Conservation (phyloP, 2,797 vertebrate species). For the Parauchenoglanis ngamensis region DNA sequence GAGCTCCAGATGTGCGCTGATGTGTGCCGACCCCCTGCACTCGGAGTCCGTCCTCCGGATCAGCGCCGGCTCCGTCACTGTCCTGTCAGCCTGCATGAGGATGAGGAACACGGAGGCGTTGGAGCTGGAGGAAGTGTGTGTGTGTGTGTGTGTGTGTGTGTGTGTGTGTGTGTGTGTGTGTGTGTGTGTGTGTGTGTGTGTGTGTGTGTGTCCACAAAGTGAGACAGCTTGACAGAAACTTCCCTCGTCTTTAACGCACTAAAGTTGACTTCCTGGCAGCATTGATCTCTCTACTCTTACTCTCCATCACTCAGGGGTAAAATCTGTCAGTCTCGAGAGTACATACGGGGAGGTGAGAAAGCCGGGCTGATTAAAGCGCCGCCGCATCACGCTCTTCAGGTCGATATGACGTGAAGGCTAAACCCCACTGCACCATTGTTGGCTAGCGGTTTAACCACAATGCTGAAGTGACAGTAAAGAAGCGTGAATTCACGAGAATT, state of each 20-base stretch:
- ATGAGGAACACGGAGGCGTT: not conserved
- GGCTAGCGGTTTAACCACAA: too few species aligned
- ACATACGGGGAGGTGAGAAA: not conserved
- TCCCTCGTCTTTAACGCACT: not conserved
- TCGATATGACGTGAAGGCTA: too few species aligned
- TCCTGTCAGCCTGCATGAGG: not conserved
- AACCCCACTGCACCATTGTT: not conserved
- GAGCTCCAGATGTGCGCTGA: not conserved
- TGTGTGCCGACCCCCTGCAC: not conserved
- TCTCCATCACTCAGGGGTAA: too few species aligned
- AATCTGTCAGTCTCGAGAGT: not conserved
- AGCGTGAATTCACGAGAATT: too few species aligned
- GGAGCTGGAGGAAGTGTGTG: not conserved
- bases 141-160: too few species aligned
- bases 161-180: too few species aligned
- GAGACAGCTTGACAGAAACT: not conserved
- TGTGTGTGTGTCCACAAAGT: too few species aligned
- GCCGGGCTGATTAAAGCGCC: not conserved
- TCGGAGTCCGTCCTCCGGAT: not conserved
- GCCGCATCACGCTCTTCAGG: not conserved
- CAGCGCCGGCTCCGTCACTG: not conserved
- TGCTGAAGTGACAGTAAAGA: too few species aligned
- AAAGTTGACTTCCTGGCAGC: not conserved
- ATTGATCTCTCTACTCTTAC: not conserved
- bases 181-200: too few species aligned